Evolutionary conservation across 2,888 invertebrate species (phyloP).

Genomic region (Syritta pipiens): DNA sequence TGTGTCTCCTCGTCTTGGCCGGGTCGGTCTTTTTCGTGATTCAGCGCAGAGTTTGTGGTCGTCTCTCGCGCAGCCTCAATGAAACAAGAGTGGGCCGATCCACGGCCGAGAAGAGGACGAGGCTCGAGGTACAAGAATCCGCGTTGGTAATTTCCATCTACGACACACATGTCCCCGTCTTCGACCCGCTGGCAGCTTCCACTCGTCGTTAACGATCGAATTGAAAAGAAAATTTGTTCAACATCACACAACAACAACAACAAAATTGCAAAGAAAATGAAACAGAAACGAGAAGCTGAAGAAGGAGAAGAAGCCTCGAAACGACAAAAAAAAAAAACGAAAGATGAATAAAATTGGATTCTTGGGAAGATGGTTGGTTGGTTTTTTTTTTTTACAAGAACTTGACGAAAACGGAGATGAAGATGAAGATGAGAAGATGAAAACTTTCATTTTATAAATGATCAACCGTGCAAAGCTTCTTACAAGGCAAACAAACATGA

Average conservation of each 20-base stretch:
- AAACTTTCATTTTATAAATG: conserved; percentile 69
- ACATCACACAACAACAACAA: neutral
- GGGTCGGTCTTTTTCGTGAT: conserved; percentile 36
- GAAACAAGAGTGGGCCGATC: conserved; percentile 39
- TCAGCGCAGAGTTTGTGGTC: conserved; percentile 42
- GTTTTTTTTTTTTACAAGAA: conserved; percentile 52
- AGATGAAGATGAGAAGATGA: conserved; percentile 13
- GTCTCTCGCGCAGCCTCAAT: conserved; percentile 38
- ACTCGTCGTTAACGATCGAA: conserved; percentile 29
- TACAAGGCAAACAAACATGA: conserved; percentile 8
- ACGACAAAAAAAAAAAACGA: neutral
- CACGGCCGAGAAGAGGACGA: conserved; percentile 8
- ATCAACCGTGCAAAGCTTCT: conserved; percentile 29
- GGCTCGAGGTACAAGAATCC: conserved; percentile 30
- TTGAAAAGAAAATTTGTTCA: conserved; percentile 66
- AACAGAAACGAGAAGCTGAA: conserved; percentile 8
- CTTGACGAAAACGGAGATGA: conserved; percentile 9
- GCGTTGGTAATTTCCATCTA: conserved; percentile 52
- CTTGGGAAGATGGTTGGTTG: conserved; percentile 30
- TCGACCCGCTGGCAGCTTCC: neutral
- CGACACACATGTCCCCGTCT: neutral
- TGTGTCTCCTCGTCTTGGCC: conserved; percentile 47
- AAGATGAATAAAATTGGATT: conserved; percentile 29
- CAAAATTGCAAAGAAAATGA: conserved; percentile 42
- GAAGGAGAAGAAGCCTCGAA: neutral